phyloP scores from a whole-genome alignment of 2,797 vertebrate genomes.

The Microhierax caerulescens region DNA sequence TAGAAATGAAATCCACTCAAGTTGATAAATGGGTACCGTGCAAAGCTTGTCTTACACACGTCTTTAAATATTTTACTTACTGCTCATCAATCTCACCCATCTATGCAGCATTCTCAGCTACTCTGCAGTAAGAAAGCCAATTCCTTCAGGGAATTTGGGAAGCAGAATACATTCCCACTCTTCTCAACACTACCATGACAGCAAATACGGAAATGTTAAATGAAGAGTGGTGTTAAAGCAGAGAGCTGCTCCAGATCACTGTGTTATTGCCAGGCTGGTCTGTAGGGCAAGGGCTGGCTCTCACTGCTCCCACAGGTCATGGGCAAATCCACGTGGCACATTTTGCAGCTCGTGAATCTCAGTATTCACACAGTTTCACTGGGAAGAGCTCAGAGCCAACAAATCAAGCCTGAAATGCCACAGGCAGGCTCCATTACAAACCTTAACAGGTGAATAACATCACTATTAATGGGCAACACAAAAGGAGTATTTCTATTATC shows the following conservation, averaged over 20 bases:
- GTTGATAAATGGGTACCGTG: conserved; percentile 32
- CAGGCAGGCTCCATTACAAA: not conserved
- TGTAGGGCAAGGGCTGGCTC: not conserved
- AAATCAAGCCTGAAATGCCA: not conserved
- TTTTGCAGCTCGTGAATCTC: not conserved
- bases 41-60: conserved; percentile 29
- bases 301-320: fast-evolving
- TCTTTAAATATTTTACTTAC: conserved; percentile 64
- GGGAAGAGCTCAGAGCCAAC: not conserved
- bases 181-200: not conserved
- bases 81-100: conserved; percentile 33
- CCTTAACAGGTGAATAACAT: not conserved
- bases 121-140: not conserved
- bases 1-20: conserved; percentile 32
- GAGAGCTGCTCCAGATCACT: not conserved
- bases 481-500: not conserved
- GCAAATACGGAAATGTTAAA: not conserved
- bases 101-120: not conserved
- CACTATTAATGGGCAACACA: not conserved
- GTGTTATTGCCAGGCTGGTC: not conserved
- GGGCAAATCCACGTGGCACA: fast-evolving
- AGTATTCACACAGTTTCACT: not conserved
- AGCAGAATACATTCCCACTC: conserved; percentile 1
- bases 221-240: not conserved
- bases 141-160: conserved; percentile 17